Conservation (phyloP, 1,140 invertebrate species). For the Nephotettix cincticeps region DNA sequence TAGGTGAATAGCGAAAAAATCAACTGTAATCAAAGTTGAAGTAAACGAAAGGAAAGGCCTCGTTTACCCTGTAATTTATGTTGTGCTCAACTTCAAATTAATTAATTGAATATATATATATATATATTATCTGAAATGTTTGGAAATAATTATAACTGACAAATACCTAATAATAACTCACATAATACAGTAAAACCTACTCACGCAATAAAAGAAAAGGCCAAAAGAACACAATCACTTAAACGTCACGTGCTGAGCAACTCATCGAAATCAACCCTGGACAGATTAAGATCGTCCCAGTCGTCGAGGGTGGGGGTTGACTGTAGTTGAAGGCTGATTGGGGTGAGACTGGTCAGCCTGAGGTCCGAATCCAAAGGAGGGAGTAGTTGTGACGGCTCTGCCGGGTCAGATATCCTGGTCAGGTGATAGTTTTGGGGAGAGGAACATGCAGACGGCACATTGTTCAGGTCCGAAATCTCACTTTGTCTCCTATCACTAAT, state of each 20-base stretch:
- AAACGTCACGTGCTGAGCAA: background rate
- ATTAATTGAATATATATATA: no score
- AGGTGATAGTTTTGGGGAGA: background rate
- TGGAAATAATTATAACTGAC: no score
- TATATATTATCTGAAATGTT: no score
- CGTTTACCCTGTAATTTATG: no score
- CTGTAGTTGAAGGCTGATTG: constrained; percentile 1
- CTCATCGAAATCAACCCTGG: constrained; percentile 9
- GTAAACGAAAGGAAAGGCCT: no score
- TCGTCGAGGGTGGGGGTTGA: background rate
- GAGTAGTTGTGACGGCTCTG: background rate
- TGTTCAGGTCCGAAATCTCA: no score
- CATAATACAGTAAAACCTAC: no score
- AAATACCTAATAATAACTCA: no score
- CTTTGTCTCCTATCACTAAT: constrained; percentile 3
- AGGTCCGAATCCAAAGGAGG: background rate
- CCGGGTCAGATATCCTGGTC: background rate
- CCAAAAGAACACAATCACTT: background rate
- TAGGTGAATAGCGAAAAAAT: no score
- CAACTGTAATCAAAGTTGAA: no score
- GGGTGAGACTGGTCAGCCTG: background rate
- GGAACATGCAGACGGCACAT: background rate
- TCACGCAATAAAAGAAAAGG: no score
- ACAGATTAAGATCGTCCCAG: constrained; percentile 8
- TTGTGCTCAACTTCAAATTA: no score